phyloP scores from a whole-genome alignment of 2,797 vertebrate species.

The Cossypha polioptera region DNA sequence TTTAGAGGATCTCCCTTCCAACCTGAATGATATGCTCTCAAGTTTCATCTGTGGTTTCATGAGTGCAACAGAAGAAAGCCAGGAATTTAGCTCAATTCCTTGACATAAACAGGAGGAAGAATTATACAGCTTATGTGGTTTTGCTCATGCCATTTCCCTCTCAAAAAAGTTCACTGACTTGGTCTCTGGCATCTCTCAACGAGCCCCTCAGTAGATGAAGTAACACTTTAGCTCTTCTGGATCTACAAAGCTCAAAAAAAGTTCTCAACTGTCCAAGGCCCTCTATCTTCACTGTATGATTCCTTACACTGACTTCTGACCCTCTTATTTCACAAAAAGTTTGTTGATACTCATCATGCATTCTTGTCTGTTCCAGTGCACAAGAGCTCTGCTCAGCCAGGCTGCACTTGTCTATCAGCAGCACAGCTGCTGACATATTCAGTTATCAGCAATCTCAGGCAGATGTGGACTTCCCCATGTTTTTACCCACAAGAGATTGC shows the following conservation, averaged over 20 bases:
- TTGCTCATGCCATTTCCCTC: not conserved
- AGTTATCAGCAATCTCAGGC: not conserved
- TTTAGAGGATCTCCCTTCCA: not conserved
- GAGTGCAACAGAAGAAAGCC: not conserved
- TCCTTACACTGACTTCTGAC: not conserved
- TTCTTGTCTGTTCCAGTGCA: not conserved
- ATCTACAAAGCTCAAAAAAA: not conserved
- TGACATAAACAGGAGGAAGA: not conserved
- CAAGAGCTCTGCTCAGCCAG: not conserved
- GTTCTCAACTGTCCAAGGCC: not conserved
- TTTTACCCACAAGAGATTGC: not conserved
- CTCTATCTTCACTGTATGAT: not conserved
- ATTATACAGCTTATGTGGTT: not conserved
- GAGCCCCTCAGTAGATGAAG: not conserved
- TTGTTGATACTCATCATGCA: not conserved
- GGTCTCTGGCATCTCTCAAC: not conserved
- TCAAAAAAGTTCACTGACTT: not conserved
- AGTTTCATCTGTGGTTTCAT: not conserved
- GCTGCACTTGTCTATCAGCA: not conserved
- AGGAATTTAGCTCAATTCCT: not conserved
- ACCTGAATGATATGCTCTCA: accelerated
- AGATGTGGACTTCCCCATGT: not conserved
- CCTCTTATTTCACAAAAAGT: not conserved
- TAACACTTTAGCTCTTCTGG: not conserved
- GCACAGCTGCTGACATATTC: not conserved